Evolutionary conservation across 2,797 vertebrate genomes (phyloP).

Genomic region (Yasuhikotakia modesta): DNA sequence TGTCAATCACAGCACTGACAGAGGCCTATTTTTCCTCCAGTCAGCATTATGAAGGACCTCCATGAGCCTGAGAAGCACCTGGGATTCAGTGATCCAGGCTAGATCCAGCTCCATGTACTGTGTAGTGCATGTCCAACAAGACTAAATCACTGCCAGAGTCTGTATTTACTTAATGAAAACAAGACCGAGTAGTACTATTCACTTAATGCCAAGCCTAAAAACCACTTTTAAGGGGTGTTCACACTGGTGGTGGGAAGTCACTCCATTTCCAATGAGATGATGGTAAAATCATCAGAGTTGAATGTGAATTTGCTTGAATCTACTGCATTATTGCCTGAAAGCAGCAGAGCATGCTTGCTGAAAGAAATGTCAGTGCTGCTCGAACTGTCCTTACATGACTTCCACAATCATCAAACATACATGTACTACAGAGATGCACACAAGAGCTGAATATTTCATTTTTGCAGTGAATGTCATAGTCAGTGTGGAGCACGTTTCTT

Average conservation of each 20-base stretch:
- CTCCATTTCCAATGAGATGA: not conserved
- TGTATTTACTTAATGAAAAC: constrained; percentile 4
- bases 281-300: not conserved
- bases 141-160: not conserved
- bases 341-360: constrained; percentile 17
- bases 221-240: not conserved
- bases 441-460: constrained; percentile 1
- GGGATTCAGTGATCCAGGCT: constrained; percentile 1
- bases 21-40: constrained; percentile 3
- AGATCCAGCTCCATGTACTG: not conserved
- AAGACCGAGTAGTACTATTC: not conserved
- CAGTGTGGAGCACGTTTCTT: not conserved
- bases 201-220: not conserved
- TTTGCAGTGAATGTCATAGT: not conserved
- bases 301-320: constrained; percentile 17
- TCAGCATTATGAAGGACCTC: constrained; percentile 1
- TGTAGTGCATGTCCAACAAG: not conserved
- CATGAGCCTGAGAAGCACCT: constrained; percentile 32
- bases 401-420: constrained; percentile 21
- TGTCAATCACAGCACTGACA: constrained; percentile 31
- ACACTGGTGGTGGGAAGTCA: not conserved
- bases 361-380: constrained; percentile 4
- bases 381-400: not conserved
- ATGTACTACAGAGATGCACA: constrained; percentile 5
- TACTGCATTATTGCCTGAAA: constrained; percentile 24